phyloP scores from a whole-genome alignment of 2,797 vertebrate genomes.

The Coregonus sp. region DNA sequence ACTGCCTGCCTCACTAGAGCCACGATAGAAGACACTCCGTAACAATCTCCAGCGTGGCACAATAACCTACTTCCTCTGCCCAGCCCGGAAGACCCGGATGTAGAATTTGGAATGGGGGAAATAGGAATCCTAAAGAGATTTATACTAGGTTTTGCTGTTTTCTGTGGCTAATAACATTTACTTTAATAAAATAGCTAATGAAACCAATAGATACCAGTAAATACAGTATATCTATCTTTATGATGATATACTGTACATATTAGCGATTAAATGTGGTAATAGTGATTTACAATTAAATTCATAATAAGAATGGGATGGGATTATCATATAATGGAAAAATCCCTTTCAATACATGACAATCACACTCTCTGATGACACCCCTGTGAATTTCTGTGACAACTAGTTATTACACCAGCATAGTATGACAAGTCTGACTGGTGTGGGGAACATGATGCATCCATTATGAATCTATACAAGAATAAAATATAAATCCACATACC shows the following conservation, averaged over 20 bases:
- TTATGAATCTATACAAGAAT: background rate
- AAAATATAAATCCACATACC: background rate
- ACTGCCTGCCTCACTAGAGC: constrained; percentile 45
- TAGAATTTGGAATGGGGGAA: constrained; percentile 21
- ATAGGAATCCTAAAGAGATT: background rate
- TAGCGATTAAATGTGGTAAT: too few species aligned
- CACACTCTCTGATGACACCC: background rate
- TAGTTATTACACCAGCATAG: background rate
- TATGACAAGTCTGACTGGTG: background rate
- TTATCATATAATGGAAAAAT: too few species aligned
- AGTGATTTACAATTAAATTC: too few species aligned
- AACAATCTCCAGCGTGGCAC: constrained; percentile 70
- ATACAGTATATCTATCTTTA: background rate
- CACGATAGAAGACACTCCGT: constrained; percentile 49
- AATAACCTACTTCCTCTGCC: constrained; percentile 75
- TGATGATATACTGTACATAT: background rate
- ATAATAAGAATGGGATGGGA: too few species aligned
- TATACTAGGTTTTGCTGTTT: background rate
- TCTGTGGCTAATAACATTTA: background rate
- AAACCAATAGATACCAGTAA: background rate
- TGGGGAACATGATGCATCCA: background rate
- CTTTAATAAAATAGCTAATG: background rate
- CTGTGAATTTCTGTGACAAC: background rate
- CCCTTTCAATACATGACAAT: background rate
- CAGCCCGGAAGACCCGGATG: constrained; percentile 44